Base-by-base conservation (phyloP, 1,140 invertebrate genomes). In the Brachionus paranguensis region DNA sequence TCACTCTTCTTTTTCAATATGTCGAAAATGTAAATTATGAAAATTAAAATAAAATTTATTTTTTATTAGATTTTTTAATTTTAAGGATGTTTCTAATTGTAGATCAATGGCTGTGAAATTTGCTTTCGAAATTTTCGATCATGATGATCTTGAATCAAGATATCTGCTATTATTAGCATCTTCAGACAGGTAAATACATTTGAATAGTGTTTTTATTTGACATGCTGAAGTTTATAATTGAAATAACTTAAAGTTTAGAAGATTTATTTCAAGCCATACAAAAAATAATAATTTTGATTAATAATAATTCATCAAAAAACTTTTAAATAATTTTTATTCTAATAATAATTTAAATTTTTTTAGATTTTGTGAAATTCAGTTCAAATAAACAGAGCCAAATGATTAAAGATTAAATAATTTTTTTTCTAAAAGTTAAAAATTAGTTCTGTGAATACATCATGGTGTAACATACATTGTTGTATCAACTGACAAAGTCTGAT, bases 61-160 rank as follows among this genome's bases (percentile, higher is more conserved):
- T 78, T 78, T n/a, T 17, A 33, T 14, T 53, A n/a, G 27, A 20
- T 79, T 37, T 20, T n/a, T 50, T 79, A n/a, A 17, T 79, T 37
- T 79, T 53, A 27, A 84, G 83, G 72, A 85, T 29, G 83, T 78
- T 12, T 27, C 60, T 10, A 20, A 74, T 41, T 85, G 85, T 3
- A 90, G 95, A 85, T 93, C 94, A 87, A 92, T 95, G 20, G 93
- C 94, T 27, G 94, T 94, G 84, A 91, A 94, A 84, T 95, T 95
- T 88, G 92, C 94, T 1, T 92, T 93, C 2, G 92, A 92, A 17
- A 93, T 96, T 65, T 97, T 95, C 89, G 93, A 93, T 4, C 89
- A 92, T 37, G 91, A 94, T 86, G 94, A 95, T 88, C 92, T 94
- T 2, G 92, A 94, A 2, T 94, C 95, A 1, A 91, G 94, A 85